Evolutionary conservation across 2,113 vertebrate genomes (phyloP), one percentile per base, ranked within the genome.

Genomic region (Odontesthes bonariensis): DNA sequence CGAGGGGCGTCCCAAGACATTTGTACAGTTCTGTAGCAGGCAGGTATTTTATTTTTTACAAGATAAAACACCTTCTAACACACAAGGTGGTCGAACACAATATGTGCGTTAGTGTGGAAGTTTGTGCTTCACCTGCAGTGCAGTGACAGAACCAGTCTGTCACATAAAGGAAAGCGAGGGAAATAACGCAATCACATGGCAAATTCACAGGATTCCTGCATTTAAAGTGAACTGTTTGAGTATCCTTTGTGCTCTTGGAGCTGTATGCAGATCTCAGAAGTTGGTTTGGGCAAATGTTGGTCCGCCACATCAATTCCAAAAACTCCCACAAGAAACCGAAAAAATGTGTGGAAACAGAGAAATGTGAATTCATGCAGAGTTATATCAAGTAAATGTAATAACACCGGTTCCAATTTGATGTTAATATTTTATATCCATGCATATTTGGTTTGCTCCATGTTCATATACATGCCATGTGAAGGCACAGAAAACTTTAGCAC

Each of bases 231-330:
- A 38, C 35, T 38, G 35, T 38, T 38, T 38, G 7, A 38, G 35
- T 38, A 38, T 38, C 35, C 4, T 57, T 59, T 51, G 23, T 42
- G 23, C 47, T 44, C 54, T 32, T 6, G 2, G 35, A 44, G 47
- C 33, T 22, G 8, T 61, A 35, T 68, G 73, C 33, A 68, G n/a
- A 68, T 35, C 13, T 46, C 19, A 38, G 5, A 69, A 61, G 35
- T 14, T 19, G 23, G 47, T 67, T 32, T 54, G 19, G 49, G 38
- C 35, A 52, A 32, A 44, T 44, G 55, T 67, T 59, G 57, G 62
- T 33, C 7, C 5, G 10, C 5, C 55, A 67, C 32, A 22, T 54
- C 52, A 46, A 61, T 69, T 69, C 40, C 19, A 33, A 19, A 6
- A 57, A 33, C 44, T 55, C 44, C 32, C 42, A 56, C 35, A 65